Percentiles rank a stretch among this genome's conserved stretches.
These are phyloP conservation scores for Drosophila mojavensis DNA, from an alignment of 1,140 invertebrate species.

Conservation along the genomic window DNA sequence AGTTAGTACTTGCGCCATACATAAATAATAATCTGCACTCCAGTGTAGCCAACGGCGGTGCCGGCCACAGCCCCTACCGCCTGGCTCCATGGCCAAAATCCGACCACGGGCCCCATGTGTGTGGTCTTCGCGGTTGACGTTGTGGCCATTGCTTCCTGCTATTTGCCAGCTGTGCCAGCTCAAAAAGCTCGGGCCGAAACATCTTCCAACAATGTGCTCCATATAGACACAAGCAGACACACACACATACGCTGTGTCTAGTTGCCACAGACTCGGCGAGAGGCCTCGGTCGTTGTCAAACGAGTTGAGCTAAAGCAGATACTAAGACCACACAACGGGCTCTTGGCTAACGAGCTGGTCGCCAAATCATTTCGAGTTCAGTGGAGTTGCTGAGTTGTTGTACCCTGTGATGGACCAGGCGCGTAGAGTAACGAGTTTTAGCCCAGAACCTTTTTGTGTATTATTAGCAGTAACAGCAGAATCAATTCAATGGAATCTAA, in stretches of 20 bases:
- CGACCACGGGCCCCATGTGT: conserved; percentile 56
- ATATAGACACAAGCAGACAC: conserved; percentile 36
- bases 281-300: conserved; percentile 42
- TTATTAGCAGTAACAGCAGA: too few relatives aligned
- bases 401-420: conserved; percentile 1
- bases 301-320: conserved; percentile 28
- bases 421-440: neutral
- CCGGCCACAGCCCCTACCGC: neutral
- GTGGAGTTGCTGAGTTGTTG: conserved; percentile 19
- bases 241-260: neutral
- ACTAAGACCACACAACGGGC: conserved; percentile 64
- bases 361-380: conserved; percentile 68
- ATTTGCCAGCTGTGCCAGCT: conserved; percentile 61
- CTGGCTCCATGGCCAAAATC: conserved; percentile 15
- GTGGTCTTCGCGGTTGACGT: conserved; percentile 59
- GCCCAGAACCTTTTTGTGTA: too few relatives aligned
- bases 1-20: conserved; percentile 46
- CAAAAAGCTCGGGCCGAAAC: conserved; percentile 37
- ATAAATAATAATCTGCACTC: conserved; percentile 57
- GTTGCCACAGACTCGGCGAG: conserved; percentile 9
- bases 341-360: conserved; percentile 46
- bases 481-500: too few relatives aligned
- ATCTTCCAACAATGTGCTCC: conserved; percentile 50
- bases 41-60: conserved; percentile 22
- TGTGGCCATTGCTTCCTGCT: conserved; percentile 33